Evolutionary conservation across 1,140 invertebrate genomes (phyloP).

Genomic region (Stegodyphus dumicola): DNA sequence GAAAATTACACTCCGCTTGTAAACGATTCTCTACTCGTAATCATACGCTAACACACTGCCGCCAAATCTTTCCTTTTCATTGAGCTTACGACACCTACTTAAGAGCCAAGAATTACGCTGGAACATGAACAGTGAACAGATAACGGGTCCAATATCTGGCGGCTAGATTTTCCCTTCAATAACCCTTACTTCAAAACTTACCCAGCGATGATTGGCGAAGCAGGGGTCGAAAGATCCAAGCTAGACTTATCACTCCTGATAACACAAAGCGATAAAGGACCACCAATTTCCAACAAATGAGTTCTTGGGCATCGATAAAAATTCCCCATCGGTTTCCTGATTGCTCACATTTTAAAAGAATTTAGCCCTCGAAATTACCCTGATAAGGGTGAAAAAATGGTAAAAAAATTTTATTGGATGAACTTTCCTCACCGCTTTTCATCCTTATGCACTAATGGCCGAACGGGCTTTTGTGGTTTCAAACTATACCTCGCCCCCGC

Average conservation of each 20-base stretch:
- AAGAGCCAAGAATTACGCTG: too few species aligned
- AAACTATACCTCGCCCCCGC: too few species aligned
- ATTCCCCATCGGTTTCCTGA: slow-evolving; percentile 19
- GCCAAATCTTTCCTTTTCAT: too few species aligned
- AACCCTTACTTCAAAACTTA: background rate
- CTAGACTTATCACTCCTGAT: slow-evolving; percentile 18
- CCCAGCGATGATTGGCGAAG: background rate
- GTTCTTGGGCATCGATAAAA: slow-evolving; percentile 26
- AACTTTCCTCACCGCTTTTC: slow-evolving; percentile 6
- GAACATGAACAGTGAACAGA: background rate
- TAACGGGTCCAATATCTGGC: background rate
- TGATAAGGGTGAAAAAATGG: slow-evolving; percentile 10
- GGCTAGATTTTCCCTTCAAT: slow-evolving; percentile 10
- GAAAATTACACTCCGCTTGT: too few species aligned
- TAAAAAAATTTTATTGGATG: background rate
- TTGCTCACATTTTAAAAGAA: slow-evolving; percentile 40
- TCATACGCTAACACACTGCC: too few species aligned
- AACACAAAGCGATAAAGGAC: slow-evolving; percentile 22
- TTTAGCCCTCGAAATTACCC: slow-evolving; percentile 35
- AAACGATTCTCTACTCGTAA: too few species aligned
- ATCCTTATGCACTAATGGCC: slow-evolving; percentile 2
- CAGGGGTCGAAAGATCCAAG: background rate
- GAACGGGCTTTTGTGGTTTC: background rate
- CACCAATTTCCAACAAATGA: slow-evolving; percentile 22
- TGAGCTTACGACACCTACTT: too few species aligned